Conservation (phyloP, 2,113 vertebrate genomes). For the Smithornis capensis region DNA sequence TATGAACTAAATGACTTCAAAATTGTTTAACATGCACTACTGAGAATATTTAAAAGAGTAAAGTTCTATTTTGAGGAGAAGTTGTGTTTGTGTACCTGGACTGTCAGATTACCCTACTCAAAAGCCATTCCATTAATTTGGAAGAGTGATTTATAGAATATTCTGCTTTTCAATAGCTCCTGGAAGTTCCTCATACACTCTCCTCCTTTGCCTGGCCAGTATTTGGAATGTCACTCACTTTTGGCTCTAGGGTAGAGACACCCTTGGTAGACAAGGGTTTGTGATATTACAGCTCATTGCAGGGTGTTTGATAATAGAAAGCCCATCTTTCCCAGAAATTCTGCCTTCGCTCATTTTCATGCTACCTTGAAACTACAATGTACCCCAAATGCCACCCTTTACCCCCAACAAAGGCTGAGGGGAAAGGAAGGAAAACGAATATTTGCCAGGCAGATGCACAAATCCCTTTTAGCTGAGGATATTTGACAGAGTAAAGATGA, state of each 20-base stretch:
- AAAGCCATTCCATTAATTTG: not conserved
- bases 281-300: not conserved
- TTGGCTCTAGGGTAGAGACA: not conserved
- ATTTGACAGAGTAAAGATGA: not conserved
- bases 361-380: rapidly evolving
- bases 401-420: not conserved
- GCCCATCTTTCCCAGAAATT: not conserved
- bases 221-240: not conserved
- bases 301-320: not conserved
- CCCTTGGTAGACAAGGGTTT: not conserved
- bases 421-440: not conserved
- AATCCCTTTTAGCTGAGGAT: not conserved
- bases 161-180: not conserved
- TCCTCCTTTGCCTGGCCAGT: not conserved
- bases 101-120: not conserved
- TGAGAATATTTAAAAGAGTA: not conserved
- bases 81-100: not conserved
- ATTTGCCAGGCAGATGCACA: not conserved
- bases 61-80: not conserved
- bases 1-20: not conserved
- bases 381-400: not conserved
- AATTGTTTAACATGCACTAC: not conserved
- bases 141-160: not conserved
- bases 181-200: not conserved
- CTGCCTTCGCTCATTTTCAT: not conserved